These are phyloP conservation scores for Parauchenoglanis punctatus DNA, from an alignment of 2,797 vertebrate species.

Conservation along the genomic window DNA sequence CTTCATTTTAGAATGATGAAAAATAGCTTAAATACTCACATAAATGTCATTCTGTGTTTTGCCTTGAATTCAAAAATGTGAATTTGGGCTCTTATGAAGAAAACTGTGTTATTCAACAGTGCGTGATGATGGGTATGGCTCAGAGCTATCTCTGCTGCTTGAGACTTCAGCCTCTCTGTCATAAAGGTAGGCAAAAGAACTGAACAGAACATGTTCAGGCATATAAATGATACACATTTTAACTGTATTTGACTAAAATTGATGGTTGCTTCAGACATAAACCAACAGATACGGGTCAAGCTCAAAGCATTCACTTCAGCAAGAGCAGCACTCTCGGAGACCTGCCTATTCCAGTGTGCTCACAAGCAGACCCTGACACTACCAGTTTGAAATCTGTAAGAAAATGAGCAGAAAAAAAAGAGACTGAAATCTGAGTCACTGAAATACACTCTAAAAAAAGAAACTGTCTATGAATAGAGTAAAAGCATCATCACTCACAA, in stretches of 20 bases:
- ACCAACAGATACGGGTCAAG: neutral
- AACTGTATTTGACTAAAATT: neutral
- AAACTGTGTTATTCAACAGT: neutral
- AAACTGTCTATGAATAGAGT: neutral
- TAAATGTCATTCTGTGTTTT: neutral
- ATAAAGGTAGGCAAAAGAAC: neutral
- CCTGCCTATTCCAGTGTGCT: neutral
- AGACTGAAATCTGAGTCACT: neutral
- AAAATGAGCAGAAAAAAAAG: no score
- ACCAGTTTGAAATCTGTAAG: neutral
- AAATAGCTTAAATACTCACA: neutral
- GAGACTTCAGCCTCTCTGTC: no score
- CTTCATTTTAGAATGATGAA: neutral
- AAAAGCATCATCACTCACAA: neutral
- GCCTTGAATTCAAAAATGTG: neutral
- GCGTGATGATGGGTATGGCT: neutral
- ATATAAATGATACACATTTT: neutral
- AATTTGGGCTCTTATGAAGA: neutral
- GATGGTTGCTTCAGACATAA: neutral
- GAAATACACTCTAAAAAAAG: neutral
- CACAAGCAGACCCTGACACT: neutral
- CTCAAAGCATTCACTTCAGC: neutral
- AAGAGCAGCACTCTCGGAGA: neutral
- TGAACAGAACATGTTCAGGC: neutral
- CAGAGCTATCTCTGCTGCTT: neutral